Conservation (phyloP, 2,113 vertebrate species). For the Ochotona princeps region DNA sequence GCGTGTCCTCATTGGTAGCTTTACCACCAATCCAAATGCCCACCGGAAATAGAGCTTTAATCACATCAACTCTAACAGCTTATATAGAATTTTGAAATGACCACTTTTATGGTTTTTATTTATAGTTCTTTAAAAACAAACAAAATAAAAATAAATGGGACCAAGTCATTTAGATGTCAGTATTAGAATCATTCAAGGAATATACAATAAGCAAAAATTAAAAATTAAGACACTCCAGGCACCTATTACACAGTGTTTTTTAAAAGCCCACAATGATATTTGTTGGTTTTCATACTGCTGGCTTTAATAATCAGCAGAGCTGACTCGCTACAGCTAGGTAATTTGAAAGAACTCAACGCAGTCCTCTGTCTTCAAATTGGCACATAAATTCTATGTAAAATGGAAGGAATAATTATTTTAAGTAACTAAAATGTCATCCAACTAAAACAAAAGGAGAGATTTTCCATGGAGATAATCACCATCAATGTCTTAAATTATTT, state of each 20-base stretch:
- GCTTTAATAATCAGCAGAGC: neutral
- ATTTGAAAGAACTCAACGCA: neutral
- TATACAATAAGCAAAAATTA: constrained; percentile 52
- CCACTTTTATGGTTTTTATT: neutral
- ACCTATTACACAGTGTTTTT: neutral
- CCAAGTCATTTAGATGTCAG: neutral
- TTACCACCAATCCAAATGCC: no score
- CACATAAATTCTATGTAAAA: constrained; percentile 43
- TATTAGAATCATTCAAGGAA: neutral
- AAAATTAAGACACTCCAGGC: constrained; percentile 42
- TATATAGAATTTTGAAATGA: constrained; percentile 29
- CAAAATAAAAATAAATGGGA: neutral
- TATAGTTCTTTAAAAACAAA: neutral
- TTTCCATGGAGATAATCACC: neutral
- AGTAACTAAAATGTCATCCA: neutral
- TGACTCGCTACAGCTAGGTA: neutral
- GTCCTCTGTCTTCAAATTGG: neutral
- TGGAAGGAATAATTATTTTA: neutral
- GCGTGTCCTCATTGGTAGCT: no score
- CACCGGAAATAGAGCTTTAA: neutral
- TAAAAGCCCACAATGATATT: neutral
- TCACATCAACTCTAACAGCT: constrained; percentile 15
- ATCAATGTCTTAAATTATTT: constrained; percentile 12
- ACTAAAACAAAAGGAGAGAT: constrained; percentile 10
- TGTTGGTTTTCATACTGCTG: constrained; percentile 8